A percentile compares a stretch with the other conserved stretches of the same genome.
These are phyloP conservation scores for Pollenia amentaria DNA, from an alignment of 2,888 invertebrate species.

Conservation along the genomic window DNA sequence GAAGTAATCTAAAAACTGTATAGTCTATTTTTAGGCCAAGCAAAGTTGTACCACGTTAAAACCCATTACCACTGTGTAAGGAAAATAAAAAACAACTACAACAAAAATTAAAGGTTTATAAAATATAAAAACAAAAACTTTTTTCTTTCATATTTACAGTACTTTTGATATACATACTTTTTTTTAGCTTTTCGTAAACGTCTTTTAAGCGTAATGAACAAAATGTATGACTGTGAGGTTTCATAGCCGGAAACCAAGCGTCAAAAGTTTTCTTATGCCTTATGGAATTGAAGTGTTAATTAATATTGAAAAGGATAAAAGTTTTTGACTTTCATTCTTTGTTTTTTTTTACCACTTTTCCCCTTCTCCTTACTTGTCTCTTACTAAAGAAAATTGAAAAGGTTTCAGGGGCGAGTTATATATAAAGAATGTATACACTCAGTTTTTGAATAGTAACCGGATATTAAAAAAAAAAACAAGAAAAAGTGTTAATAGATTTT, in stretches of 20 bases:
- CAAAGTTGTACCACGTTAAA: conserved; percentile 36
- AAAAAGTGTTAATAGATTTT: conserved; percentile 74
- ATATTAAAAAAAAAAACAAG: conserved; percentile 77
- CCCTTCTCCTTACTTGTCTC: neutral
- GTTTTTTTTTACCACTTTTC: conserved; percentile 12
- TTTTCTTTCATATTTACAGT: neutral
- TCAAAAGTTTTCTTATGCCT: conserved; percentile 75
- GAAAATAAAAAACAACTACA: conserved; percentile 2
- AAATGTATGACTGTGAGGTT: conserved; percentile 35
- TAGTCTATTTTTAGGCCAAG: conserved; percentile 66
- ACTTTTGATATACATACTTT: conserved; percentile 19
- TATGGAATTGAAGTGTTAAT: conserved; percentile 83
- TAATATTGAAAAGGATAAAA: conserved; percentile 83
- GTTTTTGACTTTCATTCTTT: conserved; percentile 79
- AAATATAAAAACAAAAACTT: conserved; percentile 60
- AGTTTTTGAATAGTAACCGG: conserved; percentile 59
- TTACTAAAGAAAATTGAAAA: conserved; percentile 48
- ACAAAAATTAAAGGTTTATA: conserved; percentile 26
- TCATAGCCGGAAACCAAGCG: conserved; percentile 68
- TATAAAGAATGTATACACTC: conserved; percentile 25
- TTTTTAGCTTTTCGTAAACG: conserved; percentile 7
- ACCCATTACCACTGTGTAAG: neutral
- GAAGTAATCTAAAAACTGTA: conserved; percentile 56
- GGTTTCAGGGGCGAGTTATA: conserved; percentile 61
- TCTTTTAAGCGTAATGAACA: conserved; percentile 3